phyloP scores from a whole-genome alignment of 2,888 invertebrate species.

The Mamestra brassicae region DNA sequence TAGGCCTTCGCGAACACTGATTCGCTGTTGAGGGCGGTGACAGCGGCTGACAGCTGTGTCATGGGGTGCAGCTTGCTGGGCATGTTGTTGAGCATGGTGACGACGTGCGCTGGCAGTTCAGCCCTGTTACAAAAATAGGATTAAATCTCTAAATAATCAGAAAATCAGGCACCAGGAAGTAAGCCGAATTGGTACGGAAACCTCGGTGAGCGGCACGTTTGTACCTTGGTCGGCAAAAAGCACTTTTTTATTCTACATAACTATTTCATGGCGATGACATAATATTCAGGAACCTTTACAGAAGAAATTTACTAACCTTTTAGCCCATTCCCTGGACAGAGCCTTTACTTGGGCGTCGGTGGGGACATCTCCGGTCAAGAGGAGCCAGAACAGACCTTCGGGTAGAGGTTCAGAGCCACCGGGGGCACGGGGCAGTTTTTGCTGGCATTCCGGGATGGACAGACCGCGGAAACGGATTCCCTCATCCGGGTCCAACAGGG shows the following conservation, averaged over 20 bases:
- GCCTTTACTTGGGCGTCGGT: slow-evolving; percentile 93
- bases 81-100: slow-evolving; percentile 97
- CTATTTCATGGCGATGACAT: neutral
- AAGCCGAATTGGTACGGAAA: no score
- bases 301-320: slow-evolving; percentile 75
- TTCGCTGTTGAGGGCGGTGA: slow-evolving; percentile 97
- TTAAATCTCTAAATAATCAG: neutral
- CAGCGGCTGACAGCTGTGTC: slow-evolving; percentile 98
- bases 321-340: slow-evolving; percentile 95
- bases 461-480: slow-evolving; percentile 98
- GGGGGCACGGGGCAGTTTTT: slow-evolving; percentile 93
- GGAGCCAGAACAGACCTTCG: slow-evolving; percentile 95
- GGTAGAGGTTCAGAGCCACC: slow-evolving; percentile 94
- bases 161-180: neutral
- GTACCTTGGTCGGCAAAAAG: no score
- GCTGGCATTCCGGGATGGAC: slow-evolving; percentile 96
- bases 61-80: slow-evolving; percentile 97
- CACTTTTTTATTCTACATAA: no score
- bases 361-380: slow-evolving; percentile 94
- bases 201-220: neutral
- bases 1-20: slow-evolving; percentile 98
- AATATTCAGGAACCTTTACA: neutral
- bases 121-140: slow-evolving; percentile 89
- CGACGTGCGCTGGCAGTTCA: slow-evolving; percentile 98
- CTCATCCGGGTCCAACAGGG: slow-evolving; percentile 98